Base-by-base conservation (phyloP, 2,113 vertebrate species). In the Microcebus ravelobensis region DNA sequence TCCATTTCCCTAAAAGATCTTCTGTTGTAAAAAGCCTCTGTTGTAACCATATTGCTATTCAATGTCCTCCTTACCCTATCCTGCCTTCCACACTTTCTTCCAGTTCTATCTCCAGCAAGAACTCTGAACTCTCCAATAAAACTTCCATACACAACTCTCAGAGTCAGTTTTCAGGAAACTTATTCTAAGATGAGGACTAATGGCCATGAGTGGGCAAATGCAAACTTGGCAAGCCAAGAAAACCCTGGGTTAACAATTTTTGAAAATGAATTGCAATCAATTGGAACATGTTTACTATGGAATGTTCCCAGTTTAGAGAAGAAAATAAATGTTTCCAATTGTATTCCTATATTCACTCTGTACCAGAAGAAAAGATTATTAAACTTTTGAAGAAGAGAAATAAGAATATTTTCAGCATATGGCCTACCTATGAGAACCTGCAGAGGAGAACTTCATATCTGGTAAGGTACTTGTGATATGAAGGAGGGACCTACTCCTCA, bases 291-390 rank as follows among this genome's bases (percentile, higher is more conserved):
- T 82, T 86, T 94, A 80, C 68, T 90, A 21, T 42, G 9, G 93
- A 91, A 21, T 67, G 21, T 94, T 94, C 59, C 50, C 71, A 87
- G 36, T 10, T 25, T 80, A 57, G 31, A 29, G n/a, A 86, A 84
- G 50, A 87, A 92, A 96, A 52, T 42, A 61, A 59, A 3, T 50
- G 84, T 88, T 97, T 79, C 82, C 68, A 89, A 34, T 39, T 65
- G 1, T 39, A 74, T 87, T 87, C 27, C 36, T 95, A 2, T 65
- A 57, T 63, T 63, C 45, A 42, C 52, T 61, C 52, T 63, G 3
- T 61, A 90, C 70, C 50, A 55, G 82, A 74, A 94, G 34, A 89
- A 83, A 91, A 36, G 23, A 79, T 81, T 45, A 52, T 73, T 90
- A 79, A 21, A 79, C 45, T 67, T 81, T 36, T 36, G 18, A 94